Conservation (phyloP, 64 coral and sea anemone genomes). For the Actinia tenebrosa region DNA sequence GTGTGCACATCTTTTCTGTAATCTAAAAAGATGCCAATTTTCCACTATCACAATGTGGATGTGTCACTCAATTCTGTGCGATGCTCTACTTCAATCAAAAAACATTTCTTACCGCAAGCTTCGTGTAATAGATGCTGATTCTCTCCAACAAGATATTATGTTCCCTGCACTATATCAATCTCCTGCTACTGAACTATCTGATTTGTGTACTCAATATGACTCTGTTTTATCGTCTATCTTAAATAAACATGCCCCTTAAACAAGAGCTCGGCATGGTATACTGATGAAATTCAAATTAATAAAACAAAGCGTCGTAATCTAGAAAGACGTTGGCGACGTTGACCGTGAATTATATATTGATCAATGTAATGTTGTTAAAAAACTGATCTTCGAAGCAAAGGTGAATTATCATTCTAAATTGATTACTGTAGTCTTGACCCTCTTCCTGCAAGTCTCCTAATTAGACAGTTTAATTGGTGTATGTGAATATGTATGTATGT, state of each 20-base stretch:
- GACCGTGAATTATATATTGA: slow-evolving; percentile 15
- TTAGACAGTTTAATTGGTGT: neutral
- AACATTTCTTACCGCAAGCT: no score
- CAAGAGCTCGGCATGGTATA: neutral
- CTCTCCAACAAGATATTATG: no score
- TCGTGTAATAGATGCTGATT: no score
- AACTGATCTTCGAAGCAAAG: neutral
- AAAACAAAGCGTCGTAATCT: no score
- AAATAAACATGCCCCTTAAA: slow-evolving; percentile 36
- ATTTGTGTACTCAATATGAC: slow-evolving; percentile 35
- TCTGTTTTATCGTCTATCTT: slow-evolving; percentile 19
- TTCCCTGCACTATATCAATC: no score
- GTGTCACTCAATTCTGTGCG: no score
- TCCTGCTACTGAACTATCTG: neutral
- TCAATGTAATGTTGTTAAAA: slow-evolving; percentile 7
- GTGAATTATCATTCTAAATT: neutral
- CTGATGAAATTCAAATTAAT: no score
- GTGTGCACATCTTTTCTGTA: no score
- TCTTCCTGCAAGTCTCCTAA: slow-evolving; percentile 35
- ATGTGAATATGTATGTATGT: no score
- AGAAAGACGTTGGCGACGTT: slow-evolving; percentile 36
- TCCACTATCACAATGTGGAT: no score
- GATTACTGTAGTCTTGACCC: slow-evolving; percentile 18
- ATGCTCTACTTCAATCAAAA: no score
- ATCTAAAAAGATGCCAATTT: no score